These are phyloP conservation scores for Apis dorsata DNA, from an alignment of 1,140 invertebrate genomes.

Conservation along the genomic window DNA sequence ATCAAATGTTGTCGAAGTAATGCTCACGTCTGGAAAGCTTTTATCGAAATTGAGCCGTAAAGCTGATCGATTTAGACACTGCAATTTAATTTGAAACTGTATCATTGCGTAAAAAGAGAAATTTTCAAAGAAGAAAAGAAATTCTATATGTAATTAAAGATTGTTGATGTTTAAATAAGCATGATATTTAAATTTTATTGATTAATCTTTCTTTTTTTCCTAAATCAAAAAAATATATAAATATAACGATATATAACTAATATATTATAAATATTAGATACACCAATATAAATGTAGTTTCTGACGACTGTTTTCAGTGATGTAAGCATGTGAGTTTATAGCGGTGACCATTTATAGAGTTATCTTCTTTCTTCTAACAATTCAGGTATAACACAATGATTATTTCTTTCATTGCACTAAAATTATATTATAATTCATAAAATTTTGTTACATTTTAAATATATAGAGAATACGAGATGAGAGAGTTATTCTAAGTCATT, in stretches of 20 bases:
- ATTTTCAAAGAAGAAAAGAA: neutral
- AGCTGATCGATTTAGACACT: neutral
- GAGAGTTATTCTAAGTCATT: neutral
- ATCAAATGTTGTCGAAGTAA: neutral
- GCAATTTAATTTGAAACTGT: neutral
- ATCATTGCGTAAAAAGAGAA: neutral
- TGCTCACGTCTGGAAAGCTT: neutral
- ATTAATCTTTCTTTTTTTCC: neutral
- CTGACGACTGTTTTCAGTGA: slow-evolving; percentile 57
- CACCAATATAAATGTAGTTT: slow-evolving; percentile 36
- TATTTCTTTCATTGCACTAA: neutral
- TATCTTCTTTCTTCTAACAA: slow-evolving; percentile 37
- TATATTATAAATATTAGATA: neutral
- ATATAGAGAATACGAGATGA: neutral
- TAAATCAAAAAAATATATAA: neutral
- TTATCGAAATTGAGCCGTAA: slow-evolving; percentile 30
- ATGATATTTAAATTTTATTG: neutral
- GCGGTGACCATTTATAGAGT: slow-evolving; percentile 66
- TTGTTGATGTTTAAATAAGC: neutral
- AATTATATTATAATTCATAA: slow-evolving; percentile 4
- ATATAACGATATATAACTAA: neutral
- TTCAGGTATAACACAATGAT: slow-evolving; percentile 41
- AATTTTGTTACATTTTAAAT: slow-evolving; percentile 1
- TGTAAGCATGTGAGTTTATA: slow-evolving; percentile 72
- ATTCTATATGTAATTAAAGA: neutral